These are phyloP conservation scores for Drosophila sordidula DNA, from an alignment of 2,888 invertebrate genomes.

Conservation along the genomic window DNA sequence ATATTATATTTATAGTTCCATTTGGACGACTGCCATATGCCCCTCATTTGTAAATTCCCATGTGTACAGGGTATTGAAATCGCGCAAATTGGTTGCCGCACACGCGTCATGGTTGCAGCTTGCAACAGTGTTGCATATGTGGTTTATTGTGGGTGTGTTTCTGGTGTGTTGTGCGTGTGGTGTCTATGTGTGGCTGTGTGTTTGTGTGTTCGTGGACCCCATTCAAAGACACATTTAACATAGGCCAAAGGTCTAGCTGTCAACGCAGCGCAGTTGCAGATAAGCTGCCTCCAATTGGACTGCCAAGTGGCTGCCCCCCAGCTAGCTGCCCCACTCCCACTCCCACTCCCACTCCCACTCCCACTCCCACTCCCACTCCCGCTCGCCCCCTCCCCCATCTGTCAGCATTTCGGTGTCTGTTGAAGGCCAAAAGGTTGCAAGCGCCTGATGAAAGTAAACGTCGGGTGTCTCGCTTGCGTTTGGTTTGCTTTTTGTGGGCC, in stretches of 20 bases:
- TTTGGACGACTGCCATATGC: neutral
- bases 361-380: neutral
- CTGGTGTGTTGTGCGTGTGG: slow-evolving; percentile 3
- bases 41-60: too few species aligned
- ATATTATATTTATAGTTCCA: too few species aligned
- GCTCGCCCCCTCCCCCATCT: neutral
- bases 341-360: neutral
- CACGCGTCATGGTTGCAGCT: slow-evolving; percentile 22
- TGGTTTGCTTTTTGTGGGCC: slow-evolving; percentile 10
- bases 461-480: slow-evolving; percentile 16
- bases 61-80: slow-evolving; percentile 3
- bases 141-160: neutral
- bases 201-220: slow-evolving; percentile 16
- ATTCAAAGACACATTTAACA: slow-evolving; percentile 24
- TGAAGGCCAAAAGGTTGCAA: slow-evolving; percentile 41
- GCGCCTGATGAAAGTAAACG: slow-evolving; percentile 21
- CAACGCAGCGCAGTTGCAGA: slow-evolving; percentile 8
- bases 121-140: slow-evolving; percentile 52
- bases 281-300: slow-evolving; percentile 26
- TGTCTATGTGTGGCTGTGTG: too few species aligned
- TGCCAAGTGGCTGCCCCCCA: slow-evolving; percentile 7
- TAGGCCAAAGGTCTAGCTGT: slow-evolving; percentile 15
- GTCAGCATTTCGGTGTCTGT: neutral
- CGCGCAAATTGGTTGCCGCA: slow-evolving; percentile 39
- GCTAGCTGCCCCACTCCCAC: too few species aligned